Percentiles rank a stretch among this genome's conserved stretches.
Conservation (phyloP, 2,888 invertebrate genomes). For the Thera obeliscata region DNA sequence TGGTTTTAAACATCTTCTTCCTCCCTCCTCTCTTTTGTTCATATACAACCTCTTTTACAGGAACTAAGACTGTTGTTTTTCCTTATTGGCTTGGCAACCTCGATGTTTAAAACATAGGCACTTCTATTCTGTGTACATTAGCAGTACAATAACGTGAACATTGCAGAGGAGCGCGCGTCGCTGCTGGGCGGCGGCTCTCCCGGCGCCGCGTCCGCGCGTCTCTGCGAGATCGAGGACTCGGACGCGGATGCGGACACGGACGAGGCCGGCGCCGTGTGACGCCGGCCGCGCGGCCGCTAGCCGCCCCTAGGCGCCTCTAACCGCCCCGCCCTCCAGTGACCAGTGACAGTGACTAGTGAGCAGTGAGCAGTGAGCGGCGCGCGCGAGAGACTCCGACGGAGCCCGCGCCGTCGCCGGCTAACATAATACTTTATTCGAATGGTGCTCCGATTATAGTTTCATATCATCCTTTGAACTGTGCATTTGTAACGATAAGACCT, state of each 20-base stretch:
- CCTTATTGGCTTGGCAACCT: no score
- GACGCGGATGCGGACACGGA: constrained; percentile 85
- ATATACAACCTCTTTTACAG: no score
- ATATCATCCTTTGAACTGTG: constrained; percentile 79
- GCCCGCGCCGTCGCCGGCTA: constrained; percentile 4
- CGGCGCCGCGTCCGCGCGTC: constrained; percentile 93
- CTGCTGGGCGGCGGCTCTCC: constrained; percentile 89
- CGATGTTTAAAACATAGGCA: no score
- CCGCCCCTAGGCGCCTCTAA: no score
- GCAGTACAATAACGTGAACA: not conserved
- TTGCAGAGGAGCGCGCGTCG: constrained; percentile 89
- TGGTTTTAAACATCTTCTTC: no score
- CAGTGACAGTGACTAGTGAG: constrained; percentile 22
- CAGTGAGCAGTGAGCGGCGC: not conserved
- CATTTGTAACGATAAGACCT: constrained; percentile 67
- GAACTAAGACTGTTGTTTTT: no score
- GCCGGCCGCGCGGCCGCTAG: constrained; percentile 27
- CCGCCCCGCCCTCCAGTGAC: constrained; percentile 45
- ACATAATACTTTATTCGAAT: constrained; percentile 54
- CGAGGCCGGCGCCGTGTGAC: constrained; percentile 2
- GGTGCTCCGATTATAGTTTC: constrained; percentile 81
- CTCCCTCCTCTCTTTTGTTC: no score
- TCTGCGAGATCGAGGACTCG: constrained; percentile 97
- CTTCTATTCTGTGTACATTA: no score
- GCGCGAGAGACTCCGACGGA: constrained; percentile 9